Conservation (phyloP, 92 coral and sea anemone species). For the Zoanthus sociatus region DNA sequence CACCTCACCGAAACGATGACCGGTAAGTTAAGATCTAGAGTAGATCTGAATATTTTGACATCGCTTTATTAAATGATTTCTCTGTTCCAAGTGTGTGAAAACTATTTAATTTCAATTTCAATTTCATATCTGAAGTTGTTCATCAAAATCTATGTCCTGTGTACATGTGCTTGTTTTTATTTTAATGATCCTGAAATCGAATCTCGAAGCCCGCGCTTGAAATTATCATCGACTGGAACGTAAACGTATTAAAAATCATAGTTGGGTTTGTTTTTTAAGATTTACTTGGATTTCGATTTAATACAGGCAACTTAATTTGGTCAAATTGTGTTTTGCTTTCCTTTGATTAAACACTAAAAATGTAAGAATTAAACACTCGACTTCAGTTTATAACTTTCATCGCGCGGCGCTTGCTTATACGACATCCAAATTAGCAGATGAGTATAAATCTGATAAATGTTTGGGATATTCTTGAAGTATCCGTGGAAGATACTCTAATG, state of each 20-base stretch:
- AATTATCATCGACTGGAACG: too few relatives aligned
- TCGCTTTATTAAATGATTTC: neutral
- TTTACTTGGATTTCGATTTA: neutral
- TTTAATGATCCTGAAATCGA: too few relatives aligned
- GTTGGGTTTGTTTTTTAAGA: neutral
- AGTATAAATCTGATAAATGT: too few relatives aligned
- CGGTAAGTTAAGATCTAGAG: neutral
- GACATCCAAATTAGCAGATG: too few relatives aligned
- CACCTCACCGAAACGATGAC: neutral
- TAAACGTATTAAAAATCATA: neutral
- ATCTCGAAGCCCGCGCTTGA: neutral
- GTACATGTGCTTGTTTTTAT: too few relatives aligned
- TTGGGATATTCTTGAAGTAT: too few relatives aligned
- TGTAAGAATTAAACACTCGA: too few relatives aligned
- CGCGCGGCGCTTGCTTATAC: too few relatives aligned
- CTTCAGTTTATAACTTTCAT: too few relatives aligned
- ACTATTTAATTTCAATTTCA: neutral
- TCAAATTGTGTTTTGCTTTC: neutral
- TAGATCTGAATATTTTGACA: neutral
- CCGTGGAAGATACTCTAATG: too few relatives aligned
- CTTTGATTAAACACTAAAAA: neutral
- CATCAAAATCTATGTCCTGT: too few relatives aligned
- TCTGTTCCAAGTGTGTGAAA: neutral
- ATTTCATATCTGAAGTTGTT: neutral
- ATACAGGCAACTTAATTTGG: neutral